These are phyloP conservation scores for Spheniscus humboldti DNA, from an alignment of 2,797 vertebrate genomes.

Conservation along the genomic window DNA sequence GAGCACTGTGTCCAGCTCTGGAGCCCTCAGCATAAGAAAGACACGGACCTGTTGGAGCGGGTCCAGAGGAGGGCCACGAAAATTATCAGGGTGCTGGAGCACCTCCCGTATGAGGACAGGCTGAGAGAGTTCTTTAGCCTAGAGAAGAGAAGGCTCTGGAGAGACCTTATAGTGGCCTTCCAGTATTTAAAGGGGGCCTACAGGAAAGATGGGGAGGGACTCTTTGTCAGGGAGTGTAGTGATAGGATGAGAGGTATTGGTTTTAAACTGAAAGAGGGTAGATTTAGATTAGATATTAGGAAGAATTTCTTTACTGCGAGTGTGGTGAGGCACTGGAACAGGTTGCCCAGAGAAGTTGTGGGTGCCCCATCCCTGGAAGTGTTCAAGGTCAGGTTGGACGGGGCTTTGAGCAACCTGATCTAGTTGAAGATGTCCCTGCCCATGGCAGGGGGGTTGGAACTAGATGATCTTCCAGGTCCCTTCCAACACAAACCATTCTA, in stretches of 20 bases:
- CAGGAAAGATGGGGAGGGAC: not conserved
- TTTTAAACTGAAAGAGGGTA: not conserved
- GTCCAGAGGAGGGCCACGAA: not conserved
- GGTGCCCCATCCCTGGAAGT: not conserved
- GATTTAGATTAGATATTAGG: not conserved
- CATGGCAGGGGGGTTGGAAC: not conserved
- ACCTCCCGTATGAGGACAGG: not conserved
- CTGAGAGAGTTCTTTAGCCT: not conserved
- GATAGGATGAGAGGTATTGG: not conserved
- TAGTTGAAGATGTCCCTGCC: not conserved
- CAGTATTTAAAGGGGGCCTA: not conserved
- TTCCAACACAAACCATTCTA: not conserved
- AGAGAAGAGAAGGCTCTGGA: rapidly evolving
- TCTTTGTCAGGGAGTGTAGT: not conserved
- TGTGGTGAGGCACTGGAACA: not conserved
- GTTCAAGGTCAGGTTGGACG: not conserved
- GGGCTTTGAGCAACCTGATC: not conserved
- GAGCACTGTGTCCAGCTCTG: not conserved
- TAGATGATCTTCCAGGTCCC: not conserved
- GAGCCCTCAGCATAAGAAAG: not conserved
- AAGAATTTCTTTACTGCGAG: not conserved
- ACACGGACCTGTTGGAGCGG: rapidly evolving
- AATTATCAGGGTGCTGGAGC: not conserved
- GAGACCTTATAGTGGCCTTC: not conserved
- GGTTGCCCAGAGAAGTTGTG: not conserved